These are phyloP conservation scores for Xenopus borealis DNA, from an alignment of 2,113 vertebrate species.

Conservation along the genomic window DNA sequence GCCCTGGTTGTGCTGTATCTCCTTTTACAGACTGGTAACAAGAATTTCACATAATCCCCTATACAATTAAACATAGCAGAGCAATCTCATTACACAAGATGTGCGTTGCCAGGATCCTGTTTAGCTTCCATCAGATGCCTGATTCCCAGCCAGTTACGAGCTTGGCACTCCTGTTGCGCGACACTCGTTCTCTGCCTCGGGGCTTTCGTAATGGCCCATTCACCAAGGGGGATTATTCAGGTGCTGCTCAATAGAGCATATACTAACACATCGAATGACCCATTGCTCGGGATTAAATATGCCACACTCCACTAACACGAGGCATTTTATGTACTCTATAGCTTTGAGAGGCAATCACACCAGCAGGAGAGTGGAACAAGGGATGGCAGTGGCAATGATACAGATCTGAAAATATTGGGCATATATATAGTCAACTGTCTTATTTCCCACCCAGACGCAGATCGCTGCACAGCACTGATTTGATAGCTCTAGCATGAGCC, in stretches of 20 bases:
- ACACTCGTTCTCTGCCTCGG: constrained; percentile 12
- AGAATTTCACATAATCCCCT: background rate
- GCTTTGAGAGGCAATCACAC: constrained; percentile 45
- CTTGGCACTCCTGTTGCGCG: background rate
- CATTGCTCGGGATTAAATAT: constrained; percentile 48
- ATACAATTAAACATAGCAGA: background rate
- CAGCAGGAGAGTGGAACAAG: constrained; percentile 8
- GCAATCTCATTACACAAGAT: background rate
- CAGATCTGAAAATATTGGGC: constrained; percentile 5
- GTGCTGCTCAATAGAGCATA: constrained; percentile 38
- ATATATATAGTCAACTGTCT: constrained; percentile 20
- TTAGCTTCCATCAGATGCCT: background rate
- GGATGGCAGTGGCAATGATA: constrained; percentile 7
- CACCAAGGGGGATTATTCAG: constrained; percentile 47
- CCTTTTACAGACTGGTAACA: too few relatives aligned
- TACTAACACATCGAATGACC: constrained; percentile 46
- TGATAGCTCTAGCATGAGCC: too few relatives aligned
- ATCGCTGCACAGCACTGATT: background rate
- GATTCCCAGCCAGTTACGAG: background rate
- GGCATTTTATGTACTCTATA: constrained; percentile 40
- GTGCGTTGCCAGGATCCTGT: background rate
- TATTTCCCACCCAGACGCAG: too few relatives aligned
- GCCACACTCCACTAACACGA: constrained; percentile 40
- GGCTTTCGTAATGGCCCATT: constrained; percentile 38
- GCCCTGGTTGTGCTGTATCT: too few relatives aligned